Percentiles rank a stretch among this genome's conserved stretches.
These are phyloP conservation scores for Herpetotheres cachinnans DNA, from an alignment of 2,113 vertebrate genomes.

Conservation along the genomic window DNA sequence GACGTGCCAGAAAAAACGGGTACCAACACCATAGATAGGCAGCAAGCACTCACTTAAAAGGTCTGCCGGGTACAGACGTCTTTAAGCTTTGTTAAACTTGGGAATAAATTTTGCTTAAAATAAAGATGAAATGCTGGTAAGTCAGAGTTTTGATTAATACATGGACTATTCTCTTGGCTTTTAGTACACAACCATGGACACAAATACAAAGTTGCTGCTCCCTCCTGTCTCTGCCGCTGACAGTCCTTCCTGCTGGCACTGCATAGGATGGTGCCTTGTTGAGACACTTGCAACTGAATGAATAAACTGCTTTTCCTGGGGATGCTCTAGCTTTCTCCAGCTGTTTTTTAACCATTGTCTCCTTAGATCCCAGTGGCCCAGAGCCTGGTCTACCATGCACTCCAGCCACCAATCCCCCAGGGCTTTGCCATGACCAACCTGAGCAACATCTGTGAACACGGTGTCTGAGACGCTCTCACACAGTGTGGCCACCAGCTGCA, in stretches of 20 bases:
- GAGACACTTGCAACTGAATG: background rate
- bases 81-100: background rate
- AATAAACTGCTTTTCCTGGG: background rate
- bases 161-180: background rate
- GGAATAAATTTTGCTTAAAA: background rate
- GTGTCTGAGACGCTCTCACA: constrained; percentile 83
- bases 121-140: background rate
- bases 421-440: constrained; percentile 73
- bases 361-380: background rate
- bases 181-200: background rate
- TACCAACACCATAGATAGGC: background rate
- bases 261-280: background rate
- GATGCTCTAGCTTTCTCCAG: background rate
- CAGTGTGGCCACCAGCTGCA: constrained; percentile 85
- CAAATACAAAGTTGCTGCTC: background rate
- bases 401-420: fast-evolving
- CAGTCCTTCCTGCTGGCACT: background rate
- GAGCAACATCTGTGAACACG: constrained; percentile 79
- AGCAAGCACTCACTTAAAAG: background rate
- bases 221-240: background rate
- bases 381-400: fast-evolving
- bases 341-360: background rate
- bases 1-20: background rate
- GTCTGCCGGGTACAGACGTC: background rate
- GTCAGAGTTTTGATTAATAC: background rate